Conservation (phyloP, 2,797 vertebrate species). For the Gymnocypris eckloni region DNA sequence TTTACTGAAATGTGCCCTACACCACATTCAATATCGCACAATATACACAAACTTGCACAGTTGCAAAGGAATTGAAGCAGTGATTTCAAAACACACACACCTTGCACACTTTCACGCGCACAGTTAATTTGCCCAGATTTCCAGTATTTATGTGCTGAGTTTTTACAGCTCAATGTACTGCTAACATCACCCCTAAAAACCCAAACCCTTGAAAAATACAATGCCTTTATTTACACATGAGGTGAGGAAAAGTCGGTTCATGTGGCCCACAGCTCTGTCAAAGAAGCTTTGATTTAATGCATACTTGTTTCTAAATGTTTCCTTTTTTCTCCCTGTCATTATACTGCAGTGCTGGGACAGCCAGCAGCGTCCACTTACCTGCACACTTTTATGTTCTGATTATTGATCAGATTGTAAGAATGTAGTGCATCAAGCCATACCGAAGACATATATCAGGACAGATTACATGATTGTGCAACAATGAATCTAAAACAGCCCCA, state of each 20-base stretch:
- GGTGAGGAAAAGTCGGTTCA: conserved; percentile 46
- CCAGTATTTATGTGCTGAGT: conserved; percentile 68
- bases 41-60: conserved; percentile 24
- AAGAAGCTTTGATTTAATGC: conserved; percentile 47
- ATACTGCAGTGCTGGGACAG: background rate
- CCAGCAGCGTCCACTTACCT: conserved; percentile 3
- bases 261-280: conserved; percentile 39
- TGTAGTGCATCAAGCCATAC: background rate
- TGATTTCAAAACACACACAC: conserved; percentile 21
- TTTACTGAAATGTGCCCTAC: background rate
- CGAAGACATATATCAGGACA: background rate
- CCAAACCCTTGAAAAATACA: conserved; percentile 56
- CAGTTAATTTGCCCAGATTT: conserved; percentile 52
- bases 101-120: conserved; percentile 42
- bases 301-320: conserved; percentile 18
- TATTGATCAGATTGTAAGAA: background rate
- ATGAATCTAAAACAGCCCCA: background rate
- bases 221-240: conserved; percentile 61
- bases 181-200: conserved; percentile 62
- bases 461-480: background rate
- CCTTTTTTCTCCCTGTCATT: background rate
- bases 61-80: background rate
- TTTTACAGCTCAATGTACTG: conserved; percentile 68
- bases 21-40: conserved; percentile 21
- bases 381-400: background rate